These are phyloP conservation scores for Dryocosmus kuriphilus DNA, from an alignment of 2,888 invertebrate species.

Conservation along the genomic window DNA sequence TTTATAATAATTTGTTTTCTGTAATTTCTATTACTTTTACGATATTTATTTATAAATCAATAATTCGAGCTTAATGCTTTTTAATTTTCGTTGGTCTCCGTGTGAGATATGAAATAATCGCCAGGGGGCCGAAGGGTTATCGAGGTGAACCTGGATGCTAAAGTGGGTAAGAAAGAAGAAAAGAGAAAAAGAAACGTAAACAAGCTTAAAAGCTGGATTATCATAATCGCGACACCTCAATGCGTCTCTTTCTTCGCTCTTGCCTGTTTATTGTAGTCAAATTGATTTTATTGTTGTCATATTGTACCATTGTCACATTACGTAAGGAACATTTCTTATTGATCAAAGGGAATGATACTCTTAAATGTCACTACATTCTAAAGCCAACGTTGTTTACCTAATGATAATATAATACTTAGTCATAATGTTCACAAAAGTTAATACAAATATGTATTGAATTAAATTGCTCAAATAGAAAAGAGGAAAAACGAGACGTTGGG, in stretches of 20 bases:
- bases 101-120: constrained; percentile 2
- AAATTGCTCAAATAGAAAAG: no score
- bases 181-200: constrained; percentile 62
- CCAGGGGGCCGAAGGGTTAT: constrained; percentile 50
- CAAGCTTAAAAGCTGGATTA: constrained; percentile 70
- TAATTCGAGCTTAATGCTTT: not conserved
- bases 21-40: no score
- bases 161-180: constrained; percentile 21
- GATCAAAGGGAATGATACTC: not conserved
- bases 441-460: not conserved
- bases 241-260: constrained; percentile 20
- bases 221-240: constrained; percentile 69
- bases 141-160: constrained; percentile 45
- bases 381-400: not conserved
- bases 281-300: constrained; percentile 15
- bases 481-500: no score
- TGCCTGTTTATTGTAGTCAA: constrained; percentile 24
- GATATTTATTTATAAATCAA: not conserved
- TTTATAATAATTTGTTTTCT: no score
- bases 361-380: not conserved
- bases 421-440: not conserved
- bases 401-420: not conserved
- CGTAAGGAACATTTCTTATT: constrained; percentile 2
- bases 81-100: not conserved
- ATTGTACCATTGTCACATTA: constrained; percentile 10